These are phyloP conservation scores for Plusia festucae DNA, from an alignment of 2,888 invertebrate genomes.

Conservation along the genomic window DNA sequence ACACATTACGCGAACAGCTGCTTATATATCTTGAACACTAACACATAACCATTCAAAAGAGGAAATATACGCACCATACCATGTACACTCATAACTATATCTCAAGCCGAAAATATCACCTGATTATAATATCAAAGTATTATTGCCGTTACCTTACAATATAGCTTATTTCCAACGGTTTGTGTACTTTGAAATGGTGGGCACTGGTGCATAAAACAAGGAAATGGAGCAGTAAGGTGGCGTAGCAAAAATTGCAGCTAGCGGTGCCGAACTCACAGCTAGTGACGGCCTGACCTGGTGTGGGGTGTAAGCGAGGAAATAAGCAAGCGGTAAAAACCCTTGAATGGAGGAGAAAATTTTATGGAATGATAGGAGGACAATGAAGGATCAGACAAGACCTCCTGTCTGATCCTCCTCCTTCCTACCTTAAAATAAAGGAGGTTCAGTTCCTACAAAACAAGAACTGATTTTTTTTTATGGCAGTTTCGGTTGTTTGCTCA, in stretches of 20 bases:
- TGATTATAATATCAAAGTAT: slow-evolving; percentile 27
- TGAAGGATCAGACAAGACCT: too few species aligned
- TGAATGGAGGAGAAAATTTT: too few species aligned
- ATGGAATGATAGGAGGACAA: too few species aligned
- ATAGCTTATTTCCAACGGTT: slow-evolving; percentile 41
- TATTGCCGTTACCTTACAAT: slow-evolving; percentile 15
- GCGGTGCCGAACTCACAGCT: slow-evolving; percentile 69
- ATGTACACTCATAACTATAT: slow-evolving; percentile 13
- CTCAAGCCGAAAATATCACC: slow-evolving; percentile 21
- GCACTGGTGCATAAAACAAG: slow-evolving; percentile 56
- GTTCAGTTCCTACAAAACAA: too few species aligned
- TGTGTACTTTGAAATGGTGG: slow-evolving; percentile 38
- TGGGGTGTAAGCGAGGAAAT: slow-evolving; percentile 33
- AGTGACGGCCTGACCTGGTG: slow-evolving; percentile 72
- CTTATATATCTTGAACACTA: neutral
- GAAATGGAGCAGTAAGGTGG: slow-evolving; percentile 59
- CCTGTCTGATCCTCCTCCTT: too few species aligned
- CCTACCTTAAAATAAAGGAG: too few species aligned
- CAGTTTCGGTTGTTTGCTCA: too few species aligned
- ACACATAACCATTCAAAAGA: neutral
- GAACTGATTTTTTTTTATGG: too few species aligned
- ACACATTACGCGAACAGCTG: neutral
- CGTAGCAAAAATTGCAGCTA: slow-evolving; percentile 70
- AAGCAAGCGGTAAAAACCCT: neutral
- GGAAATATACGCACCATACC: slow-evolving; percentile 5